Evolutionary conservation across 2,888 invertebrate genomes (phyloP).

Genomic region (Aradus depressus): DNA sequence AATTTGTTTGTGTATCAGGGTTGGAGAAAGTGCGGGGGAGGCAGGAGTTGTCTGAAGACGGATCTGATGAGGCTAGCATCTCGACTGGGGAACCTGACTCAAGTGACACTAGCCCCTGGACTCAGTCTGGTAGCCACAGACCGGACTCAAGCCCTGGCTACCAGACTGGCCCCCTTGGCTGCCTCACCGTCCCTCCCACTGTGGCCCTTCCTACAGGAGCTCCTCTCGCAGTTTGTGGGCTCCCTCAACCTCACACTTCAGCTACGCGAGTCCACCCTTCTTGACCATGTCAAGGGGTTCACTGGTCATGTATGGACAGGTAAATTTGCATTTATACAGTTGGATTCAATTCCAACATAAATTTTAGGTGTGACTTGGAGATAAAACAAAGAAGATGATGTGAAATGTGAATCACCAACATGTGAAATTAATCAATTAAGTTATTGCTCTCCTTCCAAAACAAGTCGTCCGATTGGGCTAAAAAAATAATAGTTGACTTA

Average conservation of each 20-base stretch:
- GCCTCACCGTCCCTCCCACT: slow-evolving; percentile 1
- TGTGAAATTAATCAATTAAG: no score
- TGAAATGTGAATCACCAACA: no score
- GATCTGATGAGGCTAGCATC: slow-evolving; percentile 37
- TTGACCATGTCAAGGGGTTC: slow-evolving; percentile 9
- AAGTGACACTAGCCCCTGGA: slow-evolving; percentile 22
- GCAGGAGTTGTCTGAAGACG: slow-evolving; percentile 57
- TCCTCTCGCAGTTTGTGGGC: slow-evolving; percentile 19
- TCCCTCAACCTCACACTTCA: slow-evolving; percentile 26
- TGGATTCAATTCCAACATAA: no score
- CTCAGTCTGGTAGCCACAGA: slow-evolving; percentile 21
- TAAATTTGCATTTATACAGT: no score
- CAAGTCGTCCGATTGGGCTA: no score
- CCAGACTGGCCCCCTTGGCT: slow-evolving; percentile 5
- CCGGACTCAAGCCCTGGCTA: slow-evolving; percentile 7
- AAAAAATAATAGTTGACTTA: no score
- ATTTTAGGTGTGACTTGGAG: no score
- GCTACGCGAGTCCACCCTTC: slow-evolving; percentile 18
- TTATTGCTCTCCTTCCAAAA: no score
- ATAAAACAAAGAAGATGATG: no score
- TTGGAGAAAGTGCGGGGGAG: slow-evolving; percentile 11
- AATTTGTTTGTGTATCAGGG: no score
- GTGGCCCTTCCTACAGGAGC: slow-evolving; percentile 14
- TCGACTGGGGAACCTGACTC: slow-evolving; percentile 19
- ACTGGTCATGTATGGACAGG: slow-evolving; percentile 2